Base-by-base conservation (phyloP, 2,888 invertebrate species). In the Agrypnus murinus region DNA sequence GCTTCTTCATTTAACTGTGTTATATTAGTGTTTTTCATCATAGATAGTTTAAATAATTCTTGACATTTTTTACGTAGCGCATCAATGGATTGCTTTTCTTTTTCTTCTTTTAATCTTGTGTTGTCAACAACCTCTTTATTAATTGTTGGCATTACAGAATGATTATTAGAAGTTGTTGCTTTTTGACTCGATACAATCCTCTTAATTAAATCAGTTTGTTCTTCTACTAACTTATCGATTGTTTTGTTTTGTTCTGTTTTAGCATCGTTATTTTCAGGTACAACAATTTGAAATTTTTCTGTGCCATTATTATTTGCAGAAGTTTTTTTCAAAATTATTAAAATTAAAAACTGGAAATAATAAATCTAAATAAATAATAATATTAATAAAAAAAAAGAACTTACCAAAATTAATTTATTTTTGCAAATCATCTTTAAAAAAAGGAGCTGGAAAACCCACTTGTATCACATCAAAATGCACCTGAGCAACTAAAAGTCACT, bases 151-250 rank as follows among this genome's bases (percentile, higher is more conserved):
- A 3, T 25, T 15, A 76, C 45, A 15, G 79, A 77, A 63, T 79
- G 74, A n/a, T 79, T 76, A n/a, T 79, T 76, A 12, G 63, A 12
- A 34, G 50, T 63, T n/a, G 53, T 46, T 25, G 34, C 50, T 55
- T 62, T 69, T 4, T 65, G 65, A 40, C 17, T 78, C 0, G 81
- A 77, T 15, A 84, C 75, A 65, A 84, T 83, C 78, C 82, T 78
- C 74, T 81, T 82, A 38, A 84, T 81, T 4, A 79, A 77, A 40
- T 84, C 84, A 7, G 84, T 82, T 78, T 84, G 84, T 67, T 81
- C 78, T 40, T 78, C 74, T n/a, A 82, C 79, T 43, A 84, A 66
- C 59, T 82, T 82, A n/a, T 80, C 75, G 19, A 81, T 77, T 12
- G 78, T 76, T 71, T 76, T 74, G 55, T 79, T 78, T 34, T 25